Base-by-base conservation (phyloP, 1,140 invertebrate species). In the Drosophila nigrodunni region DNA sequence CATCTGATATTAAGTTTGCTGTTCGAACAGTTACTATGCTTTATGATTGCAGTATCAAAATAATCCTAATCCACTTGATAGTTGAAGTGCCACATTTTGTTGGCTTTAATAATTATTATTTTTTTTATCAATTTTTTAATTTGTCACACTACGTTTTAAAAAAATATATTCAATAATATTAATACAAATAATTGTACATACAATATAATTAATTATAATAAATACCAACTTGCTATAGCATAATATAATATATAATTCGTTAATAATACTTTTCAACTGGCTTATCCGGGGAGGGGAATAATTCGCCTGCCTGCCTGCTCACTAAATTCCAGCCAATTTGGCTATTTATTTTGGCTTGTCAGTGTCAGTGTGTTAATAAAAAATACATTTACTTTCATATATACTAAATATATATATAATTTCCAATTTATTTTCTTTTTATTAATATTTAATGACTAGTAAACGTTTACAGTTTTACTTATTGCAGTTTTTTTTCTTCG, bases 181-280 rank as follows among this genome's bases (percentile, higher is more conserved):
- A 89, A 83, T 80, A 88, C 65, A 83, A 83, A 71, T 83, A 83
- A 89, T 78, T 89, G 71, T 88, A 88, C 82, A 86, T 87, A 86
- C 74, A 78, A 76, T 79, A 76, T 72, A 72, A 69, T 82, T 85
- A 76, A 82, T 80, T 81, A 79, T 88, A 88, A 88, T 88, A 88
- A 88, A 88, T 88, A 88, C 80, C 85, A 88, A 88, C 83, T 88
- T 88, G 74, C 77, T 88, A 87, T 86, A 87, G 83, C 79, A 81
- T 74, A 74, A 70, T 70, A 74, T 88, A 88, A 64, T 49, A 30
- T 30, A 77, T 80, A 78, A 83, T 75, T 88, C 80, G 85, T 88
- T 87, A 88, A 87, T 87, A 87, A 87, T 87, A 87, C 83, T 87
- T 74, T 60, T 79, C 73, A 88, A 82, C 80, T 88, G 78, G 72